Percentiles rank a stretch among this genome's conserved stretches.
Evolutionary conservation across 1,140 invertebrate species (phyloP).

Genomic region (Drosophila insularis): DNA sequence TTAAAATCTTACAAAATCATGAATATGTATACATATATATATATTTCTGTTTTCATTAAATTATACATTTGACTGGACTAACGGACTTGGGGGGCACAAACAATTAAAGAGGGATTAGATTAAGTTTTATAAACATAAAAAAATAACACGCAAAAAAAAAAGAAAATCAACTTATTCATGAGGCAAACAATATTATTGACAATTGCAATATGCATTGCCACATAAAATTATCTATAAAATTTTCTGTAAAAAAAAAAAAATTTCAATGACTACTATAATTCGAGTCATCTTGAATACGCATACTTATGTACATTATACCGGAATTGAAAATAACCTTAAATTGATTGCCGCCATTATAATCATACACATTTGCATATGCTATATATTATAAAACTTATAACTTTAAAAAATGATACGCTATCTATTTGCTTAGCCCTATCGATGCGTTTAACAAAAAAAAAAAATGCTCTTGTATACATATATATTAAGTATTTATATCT

Average conservation of each 20-base stretch:
- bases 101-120: not conserved
- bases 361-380: too few relatives aligned
- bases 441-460: constrained; percentile 1
- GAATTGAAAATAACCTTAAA: not conserved
- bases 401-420: not conserved
- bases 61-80: not conserved
- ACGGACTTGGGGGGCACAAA: not conserved
- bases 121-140: not conserved
- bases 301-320: not conserved
- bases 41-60: not conserved
- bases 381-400: constrained; percentile 1
- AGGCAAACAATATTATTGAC: not conserved
- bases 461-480: not conserved
- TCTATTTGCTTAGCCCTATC: constrained; percentile 2
- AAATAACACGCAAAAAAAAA: not conserved
- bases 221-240: not conserved
- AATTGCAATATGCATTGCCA: not conserved
- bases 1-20: not conserved
- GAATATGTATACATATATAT: not conserved
- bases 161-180: not conserved
- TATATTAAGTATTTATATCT: not conserved
- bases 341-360: not conserved
- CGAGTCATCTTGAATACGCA: not conserved
- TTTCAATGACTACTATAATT: not conserved
- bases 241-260: not conserved